Evolutionary conservation across 2,797 vertebrate species (phyloP), one percentile per base, ranked within the genome.

Genomic region (Spinus olivaceus): DNA sequence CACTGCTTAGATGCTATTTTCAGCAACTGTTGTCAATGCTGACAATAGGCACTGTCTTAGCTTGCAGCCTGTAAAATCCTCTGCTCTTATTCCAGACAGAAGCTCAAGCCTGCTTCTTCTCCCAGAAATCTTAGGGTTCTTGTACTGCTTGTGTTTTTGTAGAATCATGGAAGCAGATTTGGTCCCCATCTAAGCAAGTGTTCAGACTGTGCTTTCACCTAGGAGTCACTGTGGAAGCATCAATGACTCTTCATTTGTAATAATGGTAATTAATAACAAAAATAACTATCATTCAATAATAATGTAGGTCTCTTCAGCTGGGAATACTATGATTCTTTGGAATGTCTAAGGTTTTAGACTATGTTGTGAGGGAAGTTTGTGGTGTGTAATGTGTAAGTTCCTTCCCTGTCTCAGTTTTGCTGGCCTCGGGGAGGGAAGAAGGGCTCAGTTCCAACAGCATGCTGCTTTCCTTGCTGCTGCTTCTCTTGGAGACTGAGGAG

Each of bases 341-440:
- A 83, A 72, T 56, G 49, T 30, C 27, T 84, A 18, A 44, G 51
- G 37, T 70, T 44, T 66, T 49, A 39, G 21, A 25, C 57, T 63
- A 4, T 73, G 23, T 46, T 77, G 27, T 9, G 47, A 84, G 59
- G 42, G 59, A 65, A 24, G 23, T 24, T 21, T 39, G 10, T 64
- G 27, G 9, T 42, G 9, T 9, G 12, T 35, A 42, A 30, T n/a
- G 9, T 1, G 0, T 18, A 41, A 35, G 21, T 56, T 65, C 28
- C 10, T 81, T 70, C 51, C 27, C 9, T 24, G 33, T 9, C 10
- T 81, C 10, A 2, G 17, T 51, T 92, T 32, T 81, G 37, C 60
- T 57, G 28, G 30, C 27, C 15, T 71, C 0, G 0, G 14, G 16
- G 22, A 42, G 27, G 47, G 30, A 46, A 54, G 39, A 50, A 44